A percentile compares a stretch with the other conserved stretches of the same genome.
Conservation (phyloP, 2,113 vertebrate genomes). For the Erythrolamprus reginae region DNA sequence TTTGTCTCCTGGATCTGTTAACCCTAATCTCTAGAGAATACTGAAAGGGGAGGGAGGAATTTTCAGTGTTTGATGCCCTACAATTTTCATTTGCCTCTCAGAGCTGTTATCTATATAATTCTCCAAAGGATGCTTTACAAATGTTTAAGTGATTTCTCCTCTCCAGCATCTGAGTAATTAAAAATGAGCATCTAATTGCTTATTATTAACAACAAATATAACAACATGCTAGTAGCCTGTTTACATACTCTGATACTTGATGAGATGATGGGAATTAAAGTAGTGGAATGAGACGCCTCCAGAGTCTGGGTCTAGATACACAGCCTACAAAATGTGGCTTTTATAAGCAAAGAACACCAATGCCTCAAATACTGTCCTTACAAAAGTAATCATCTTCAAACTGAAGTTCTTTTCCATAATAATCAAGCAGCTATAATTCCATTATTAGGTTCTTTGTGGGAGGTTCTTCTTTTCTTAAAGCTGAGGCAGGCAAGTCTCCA, state of each 20-base stretch:
- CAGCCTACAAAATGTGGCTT: fast-evolving
- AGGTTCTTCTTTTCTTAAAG: fast-evolving
- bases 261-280: not conserved
- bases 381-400: not conserved
- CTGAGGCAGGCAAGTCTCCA: not conserved
- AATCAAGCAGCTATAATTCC: not conserved
- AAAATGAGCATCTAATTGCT: conserved; percentile 22
- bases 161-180: not conserved
- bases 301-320: fast-evolving
- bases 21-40: not conserved
- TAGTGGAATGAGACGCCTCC: not conserved
- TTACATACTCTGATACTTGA: not conserved
- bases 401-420: not conserved
- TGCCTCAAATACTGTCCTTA: not conserved
- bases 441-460: fast-evolving
- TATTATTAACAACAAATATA: conserved; percentile 13
- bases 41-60: not conserved
- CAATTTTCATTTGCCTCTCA: fast-evolving
- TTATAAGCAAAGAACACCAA: fast-evolving
- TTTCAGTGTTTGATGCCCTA: conserved; percentile 4
- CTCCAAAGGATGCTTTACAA: not conserved
- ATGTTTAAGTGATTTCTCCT: not conserved
- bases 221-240: not conserved
- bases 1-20: too few relatives aligned
- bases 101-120: conserved; percentile 12